A percentile compares a stretch with the other conserved stretches of the same genome.
phyloP scores from a whole-genome alignment of 1,140 invertebrate species.

The Popillia japonica region DNA sequence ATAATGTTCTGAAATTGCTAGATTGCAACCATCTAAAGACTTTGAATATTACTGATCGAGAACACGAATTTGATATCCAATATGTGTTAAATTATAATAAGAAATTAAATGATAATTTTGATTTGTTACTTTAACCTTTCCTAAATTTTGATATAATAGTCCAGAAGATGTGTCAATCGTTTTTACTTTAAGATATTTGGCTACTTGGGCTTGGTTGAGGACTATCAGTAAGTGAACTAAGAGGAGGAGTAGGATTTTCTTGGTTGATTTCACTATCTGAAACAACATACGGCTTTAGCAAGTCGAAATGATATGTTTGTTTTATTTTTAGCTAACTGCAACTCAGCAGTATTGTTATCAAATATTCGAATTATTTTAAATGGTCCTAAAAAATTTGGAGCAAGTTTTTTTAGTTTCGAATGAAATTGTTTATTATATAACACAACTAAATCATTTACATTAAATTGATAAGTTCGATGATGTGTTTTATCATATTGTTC shows the following conservation, averaged over 20 bases:
- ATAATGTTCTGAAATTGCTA: neutral
- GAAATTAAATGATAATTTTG: too few relatives aligned
- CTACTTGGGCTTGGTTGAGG: too few relatives aligned
- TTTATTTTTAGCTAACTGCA: too few relatives aligned
- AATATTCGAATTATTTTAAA: constrained; percentile 53
- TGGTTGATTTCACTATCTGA: neutral
- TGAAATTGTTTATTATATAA: constrained; percentile 49
- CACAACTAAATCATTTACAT: constrained; percentile 50
- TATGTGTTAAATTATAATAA: too few relatives aligned
- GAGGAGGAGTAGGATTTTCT: too few relatives aligned
- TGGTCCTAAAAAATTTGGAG: constrained; percentile 56
- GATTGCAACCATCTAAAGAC: neutral
- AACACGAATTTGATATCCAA: too few relatives aligned
- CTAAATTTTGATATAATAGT: constrained; percentile 42
- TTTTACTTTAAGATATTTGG: constrained; percentile 3
- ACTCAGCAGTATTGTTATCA: constrained; percentile 38
- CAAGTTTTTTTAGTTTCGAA: constrained; percentile 49
- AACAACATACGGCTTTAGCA: constrained; percentile 44
- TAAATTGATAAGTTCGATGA: constrained; percentile 52
- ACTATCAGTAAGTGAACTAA: too few relatives aligned
- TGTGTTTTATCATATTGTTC: constrained; percentile 50
- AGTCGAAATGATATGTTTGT: constrained; percentile 48
- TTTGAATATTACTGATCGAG: too few relatives aligned
- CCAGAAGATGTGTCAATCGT: constrained; percentile 31
- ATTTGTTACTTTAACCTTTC: constrained; percentile 42